phyloP scores from a whole-genome alignment of 2,888 invertebrate species.

The Reticulitermes lucifugus region DNA sequence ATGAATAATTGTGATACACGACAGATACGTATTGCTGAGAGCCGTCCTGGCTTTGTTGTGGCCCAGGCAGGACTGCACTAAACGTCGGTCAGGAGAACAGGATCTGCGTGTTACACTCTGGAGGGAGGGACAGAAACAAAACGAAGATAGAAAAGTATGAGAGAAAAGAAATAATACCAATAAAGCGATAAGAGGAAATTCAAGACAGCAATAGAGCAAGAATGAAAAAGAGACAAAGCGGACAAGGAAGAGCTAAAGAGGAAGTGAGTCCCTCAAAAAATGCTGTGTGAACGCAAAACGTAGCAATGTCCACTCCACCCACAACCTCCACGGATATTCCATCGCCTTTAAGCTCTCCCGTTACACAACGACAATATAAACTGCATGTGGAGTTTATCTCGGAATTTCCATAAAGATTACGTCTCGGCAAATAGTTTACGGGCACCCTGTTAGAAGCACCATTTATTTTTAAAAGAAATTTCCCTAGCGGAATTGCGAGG shows the following conservation, averaged over 20 bases:
- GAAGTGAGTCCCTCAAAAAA: background rate
- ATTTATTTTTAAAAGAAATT: constrained; percentile 36
- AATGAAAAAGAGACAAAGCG: background rate
- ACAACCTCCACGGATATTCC: background rate
- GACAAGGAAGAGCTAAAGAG: background rate
- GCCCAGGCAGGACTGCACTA: too few species aligned
- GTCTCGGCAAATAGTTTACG: constrained; percentile 37
- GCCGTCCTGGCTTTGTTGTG: too few species aligned
- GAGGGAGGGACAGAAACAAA: background rate
- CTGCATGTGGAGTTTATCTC: constrained; percentile 48
- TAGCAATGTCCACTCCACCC: background rate
- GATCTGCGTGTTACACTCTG: background rate
- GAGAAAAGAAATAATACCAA: background rate
- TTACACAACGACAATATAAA: constrained; percentile 39
- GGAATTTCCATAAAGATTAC: constrained; percentile 48
- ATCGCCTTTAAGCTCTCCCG: constrained; percentile 8
- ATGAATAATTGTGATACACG: too few species aligned
- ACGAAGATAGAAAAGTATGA: background rate
- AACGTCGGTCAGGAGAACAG: background rate
- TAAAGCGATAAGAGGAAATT: background rate
- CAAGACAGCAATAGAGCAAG: background rate
- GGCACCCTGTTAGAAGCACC: constrained; percentile 20
- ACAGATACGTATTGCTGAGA: too few species aligned
- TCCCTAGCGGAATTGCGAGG: constrained; percentile 24
- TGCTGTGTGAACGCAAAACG: too few species aligned